Percentiles rank a stretch among this genome's conserved stretches.
phyloP scores from a whole-genome alignment of 2,797 vertebrate species.

The Australoheros facetus region DNA sequence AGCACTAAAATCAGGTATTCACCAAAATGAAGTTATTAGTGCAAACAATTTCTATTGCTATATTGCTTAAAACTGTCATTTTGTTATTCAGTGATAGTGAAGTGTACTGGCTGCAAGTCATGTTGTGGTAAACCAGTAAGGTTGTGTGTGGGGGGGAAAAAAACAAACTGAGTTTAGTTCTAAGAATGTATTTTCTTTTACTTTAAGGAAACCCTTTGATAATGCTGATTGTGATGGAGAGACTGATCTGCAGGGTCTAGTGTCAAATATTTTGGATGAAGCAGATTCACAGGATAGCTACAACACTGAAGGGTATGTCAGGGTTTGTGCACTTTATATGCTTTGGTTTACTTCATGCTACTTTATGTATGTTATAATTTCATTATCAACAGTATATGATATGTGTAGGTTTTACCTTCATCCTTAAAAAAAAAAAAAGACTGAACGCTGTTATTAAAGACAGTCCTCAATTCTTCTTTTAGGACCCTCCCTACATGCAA shows the following conservation, averaged over 20 bases:
- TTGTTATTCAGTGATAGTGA: neutral
- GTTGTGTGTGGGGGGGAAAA: neutral
- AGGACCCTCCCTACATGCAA: constrained; percentile 83
- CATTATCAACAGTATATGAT: neutral
- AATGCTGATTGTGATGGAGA: constrained; percentile 86
- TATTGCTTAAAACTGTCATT: neutral
- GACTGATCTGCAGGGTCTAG: constrained; percentile 89
- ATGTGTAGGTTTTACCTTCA: neutral
- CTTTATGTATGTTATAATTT: neutral
- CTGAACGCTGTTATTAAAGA: constrained; percentile 7
- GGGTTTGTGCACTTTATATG: neutral
- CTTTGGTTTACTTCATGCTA: neutral
- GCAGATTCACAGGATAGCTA: constrained; percentile 83
- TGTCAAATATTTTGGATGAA: constrained; percentile 93
- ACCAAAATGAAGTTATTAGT: neutral
- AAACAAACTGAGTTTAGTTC: neutral
- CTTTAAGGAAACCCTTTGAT: constrained; percentile 83
- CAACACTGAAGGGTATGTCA: constrained; percentile 87
- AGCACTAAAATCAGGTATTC: constrained; percentile 83
- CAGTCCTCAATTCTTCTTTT: constrained; percentile 54
- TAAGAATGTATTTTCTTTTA: neutral
- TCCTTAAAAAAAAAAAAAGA: neutral
- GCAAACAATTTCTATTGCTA: neutral
- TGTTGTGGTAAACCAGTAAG: neutral
- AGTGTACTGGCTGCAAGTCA: neutral